Percentiles rank a stretch among this genome's conserved stretches.
Conservation (phyloP, 2,113 vertebrate genomes). For the Nerophis ophidion region DNA sequence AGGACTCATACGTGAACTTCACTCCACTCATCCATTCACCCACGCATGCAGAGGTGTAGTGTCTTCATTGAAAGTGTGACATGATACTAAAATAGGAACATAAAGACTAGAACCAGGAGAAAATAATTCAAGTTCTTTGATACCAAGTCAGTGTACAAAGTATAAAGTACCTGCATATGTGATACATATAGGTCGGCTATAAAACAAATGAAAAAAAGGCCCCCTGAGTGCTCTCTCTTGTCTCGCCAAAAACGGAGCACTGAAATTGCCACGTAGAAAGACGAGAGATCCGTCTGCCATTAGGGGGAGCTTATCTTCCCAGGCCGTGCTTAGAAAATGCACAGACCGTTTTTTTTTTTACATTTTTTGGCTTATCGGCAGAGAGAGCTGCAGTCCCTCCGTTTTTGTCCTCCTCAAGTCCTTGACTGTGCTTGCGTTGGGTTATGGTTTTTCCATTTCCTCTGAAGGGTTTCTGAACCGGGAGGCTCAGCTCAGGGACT, state of each 20-base stretch:
- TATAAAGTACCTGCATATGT: conserved; percentile 75
- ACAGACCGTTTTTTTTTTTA: conserved; percentile 42
- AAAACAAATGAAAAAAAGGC: conserved; percentile 45
- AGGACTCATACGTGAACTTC: conserved; percentile 31
- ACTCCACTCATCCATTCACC: conserved; percentile 20
- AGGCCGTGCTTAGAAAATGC: conserved; percentile 57
- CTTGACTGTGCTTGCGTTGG: conserved; percentile 58
- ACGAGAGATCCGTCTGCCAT: conserved; percentile 57
- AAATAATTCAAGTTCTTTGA: conserved; percentile 71
- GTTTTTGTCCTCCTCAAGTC: conserved; percentile 25
- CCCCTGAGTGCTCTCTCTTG: conserved; percentile 58
- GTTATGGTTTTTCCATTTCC: conserved; percentile 26
- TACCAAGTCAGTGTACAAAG: conserved; percentile 64
- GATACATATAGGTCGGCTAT: conserved; percentile 69
- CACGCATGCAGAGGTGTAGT: conserved; percentile 50
- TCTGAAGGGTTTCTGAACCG: conserved; percentile 14
- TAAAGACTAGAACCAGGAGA: conserved; percentile 53
- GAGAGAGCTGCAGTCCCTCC: conserved; percentile 39
- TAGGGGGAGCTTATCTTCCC: conserved; percentile 69
- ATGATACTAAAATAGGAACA: conserved; percentile 49
- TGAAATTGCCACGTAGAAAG: conserved; percentile 55
- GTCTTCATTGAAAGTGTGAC: conserved; percentile 54
- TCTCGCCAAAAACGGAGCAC: conserved; percentile 43
- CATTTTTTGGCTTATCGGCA: conserved; percentile 54
- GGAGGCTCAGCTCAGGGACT: conserved; percentile 79